phyloP scores from a whole-genome alignment of 2,888 invertebrate species.

The Entomobrya proxima region DNA sequence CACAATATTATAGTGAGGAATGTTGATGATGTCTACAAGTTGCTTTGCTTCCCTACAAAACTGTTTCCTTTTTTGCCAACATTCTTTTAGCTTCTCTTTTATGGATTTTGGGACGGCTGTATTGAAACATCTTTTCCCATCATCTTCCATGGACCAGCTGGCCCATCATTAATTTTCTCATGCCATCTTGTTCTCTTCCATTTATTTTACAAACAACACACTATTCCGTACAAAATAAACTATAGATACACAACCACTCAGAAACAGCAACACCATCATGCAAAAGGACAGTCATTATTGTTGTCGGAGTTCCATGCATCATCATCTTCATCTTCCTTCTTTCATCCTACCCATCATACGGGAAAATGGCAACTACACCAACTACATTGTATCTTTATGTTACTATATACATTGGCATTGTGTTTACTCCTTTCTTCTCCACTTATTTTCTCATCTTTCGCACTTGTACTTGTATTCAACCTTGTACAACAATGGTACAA shows the following conservation, averaged over 20 bases:
- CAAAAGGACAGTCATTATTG: conserved; percentile 6
- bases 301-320: conserved; percentile 43
- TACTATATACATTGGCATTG: not conserved
- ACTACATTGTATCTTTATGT: not conserved
- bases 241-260: not conserved
- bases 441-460: not conserved
- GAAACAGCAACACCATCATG: not conserved
- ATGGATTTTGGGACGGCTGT: not conserved
- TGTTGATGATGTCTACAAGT: not conserved
- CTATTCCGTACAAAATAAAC: not conserved
- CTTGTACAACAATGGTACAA: not conserved
- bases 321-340: not conserved
- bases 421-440: not conserved
- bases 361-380: not conserved
- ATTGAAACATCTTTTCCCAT: conserved; percentile 64
- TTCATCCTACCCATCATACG: too few relatives aligned
- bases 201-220: conserved; percentile 11
- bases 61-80: not conserved
- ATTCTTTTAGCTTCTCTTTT: too few relatives aligned
- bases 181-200: conserved; percentile 36
- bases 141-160: conserved; percentile 56
- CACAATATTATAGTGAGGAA: too few relatives aligned
- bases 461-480: not conserved
- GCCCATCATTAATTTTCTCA: conserved; percentile 69
- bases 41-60: not conserved